Conservation (phyloP, 2,113 vertebrate species). For the Eolophus roseicapilla region DNA sequence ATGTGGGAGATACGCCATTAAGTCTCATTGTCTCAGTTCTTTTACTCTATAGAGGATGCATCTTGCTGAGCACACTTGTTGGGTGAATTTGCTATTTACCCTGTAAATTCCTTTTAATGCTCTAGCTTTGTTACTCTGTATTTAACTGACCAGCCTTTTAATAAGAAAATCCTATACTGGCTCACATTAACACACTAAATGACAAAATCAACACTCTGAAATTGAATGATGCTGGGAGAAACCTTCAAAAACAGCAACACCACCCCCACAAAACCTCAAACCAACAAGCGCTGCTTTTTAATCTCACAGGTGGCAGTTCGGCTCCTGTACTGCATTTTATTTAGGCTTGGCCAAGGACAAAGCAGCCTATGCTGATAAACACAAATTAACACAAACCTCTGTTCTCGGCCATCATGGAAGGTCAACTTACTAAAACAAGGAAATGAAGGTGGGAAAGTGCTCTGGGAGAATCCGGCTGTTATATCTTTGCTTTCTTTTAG, state of each 20-base stretch:
- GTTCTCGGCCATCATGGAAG: background rate
- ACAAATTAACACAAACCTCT: background rate
- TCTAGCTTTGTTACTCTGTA: background rate
- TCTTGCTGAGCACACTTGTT: background rate
- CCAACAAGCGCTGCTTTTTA: background rate
- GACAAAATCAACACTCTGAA: background rate
- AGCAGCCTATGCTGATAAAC: background rate
- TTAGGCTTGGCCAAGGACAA: background rate
- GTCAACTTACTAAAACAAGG: background rate
- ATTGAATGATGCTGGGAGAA: background rate
- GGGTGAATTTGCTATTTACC: background rate
- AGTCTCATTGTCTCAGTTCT: background rate
- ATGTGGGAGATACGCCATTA: background rate
- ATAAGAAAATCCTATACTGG: background rate
- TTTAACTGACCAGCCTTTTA: background rate
- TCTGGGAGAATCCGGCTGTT: no score
- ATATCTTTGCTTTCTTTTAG: no score
- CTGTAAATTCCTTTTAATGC: background rate
- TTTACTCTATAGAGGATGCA: background rate
- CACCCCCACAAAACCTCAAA: background rate
- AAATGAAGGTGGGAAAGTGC: background rate
- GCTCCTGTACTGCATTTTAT: background rate
- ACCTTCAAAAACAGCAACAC: background rate
- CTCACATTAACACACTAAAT: background rate
- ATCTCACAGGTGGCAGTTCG: background rate